Evolutionary conservation across 1,140 invertebrate species (phyloP).

Genomic region (Adoxophyes honmai): DNA sequence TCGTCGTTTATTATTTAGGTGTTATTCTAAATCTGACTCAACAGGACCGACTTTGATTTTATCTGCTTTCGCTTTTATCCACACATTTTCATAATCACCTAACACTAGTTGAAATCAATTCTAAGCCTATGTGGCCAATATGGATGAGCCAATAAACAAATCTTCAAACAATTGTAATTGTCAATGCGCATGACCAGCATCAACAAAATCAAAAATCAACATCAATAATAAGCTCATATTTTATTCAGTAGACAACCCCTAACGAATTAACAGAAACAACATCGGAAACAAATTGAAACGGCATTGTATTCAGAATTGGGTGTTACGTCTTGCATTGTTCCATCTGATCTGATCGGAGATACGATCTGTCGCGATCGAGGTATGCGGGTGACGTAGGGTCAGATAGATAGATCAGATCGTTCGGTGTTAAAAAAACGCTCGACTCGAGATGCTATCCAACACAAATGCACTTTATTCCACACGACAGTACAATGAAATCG

Average conservation of each 20-base stretch:
- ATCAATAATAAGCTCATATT: background rate
- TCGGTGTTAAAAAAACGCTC: background rate
- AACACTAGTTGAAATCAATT: too few species aligned
- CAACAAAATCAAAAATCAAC: background rate
- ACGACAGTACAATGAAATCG: too few species aligned
- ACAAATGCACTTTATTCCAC: too few species aligned
- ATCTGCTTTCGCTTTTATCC: too few species aligned
- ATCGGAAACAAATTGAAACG: slow-evolving; percentile 11
- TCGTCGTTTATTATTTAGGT: too few species aligned
- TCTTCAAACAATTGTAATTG: too few species aligned
- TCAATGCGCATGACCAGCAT: background rate
- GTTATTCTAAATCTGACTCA: too few species aligned
- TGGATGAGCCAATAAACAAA: too few species aligned
- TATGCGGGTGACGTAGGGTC: background rate
- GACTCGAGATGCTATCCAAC: too few species aligned
- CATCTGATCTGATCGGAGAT: slow-evolving; percentile 5
- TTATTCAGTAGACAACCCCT: slow-evolving; percentile 6
- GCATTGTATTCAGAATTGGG: slow-evolving; percentile 9
- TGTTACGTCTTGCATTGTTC: slow-evolving; percentile 4
- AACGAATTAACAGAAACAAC: slow-evolving; percentile 12
- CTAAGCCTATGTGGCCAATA: too few species aligned
- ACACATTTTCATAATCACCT: too few species aligned
- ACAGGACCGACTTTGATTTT: too few species aligned
- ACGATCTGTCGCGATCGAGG: slow-evolving; percentile 11
- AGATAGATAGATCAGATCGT: background rate